phyloP scores from a whole-genome alignment of 2,113 vertebrate genomes.

The Pseudorectes ferrugineus region DNA sequence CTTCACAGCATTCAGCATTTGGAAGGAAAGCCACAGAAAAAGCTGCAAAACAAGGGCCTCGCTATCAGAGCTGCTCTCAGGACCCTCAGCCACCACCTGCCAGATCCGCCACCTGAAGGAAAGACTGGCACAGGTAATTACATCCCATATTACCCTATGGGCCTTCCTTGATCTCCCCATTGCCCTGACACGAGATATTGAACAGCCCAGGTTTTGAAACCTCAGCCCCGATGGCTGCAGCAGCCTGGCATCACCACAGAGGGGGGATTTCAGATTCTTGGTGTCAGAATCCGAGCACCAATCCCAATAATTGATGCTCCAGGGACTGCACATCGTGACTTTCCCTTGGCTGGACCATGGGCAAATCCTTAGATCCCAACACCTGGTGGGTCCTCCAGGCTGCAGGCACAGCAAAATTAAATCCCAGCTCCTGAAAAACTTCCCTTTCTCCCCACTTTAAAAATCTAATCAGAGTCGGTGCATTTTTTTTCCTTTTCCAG shows the following conservation, averaged over 20 bases:
- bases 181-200: accelerated
- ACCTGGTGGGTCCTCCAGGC: neutral
- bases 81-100: neutral
- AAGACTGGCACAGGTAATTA: slow-evolving; percentile 34
- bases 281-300: neutral
- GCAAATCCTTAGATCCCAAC: neutral
- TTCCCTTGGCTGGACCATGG: neutral
- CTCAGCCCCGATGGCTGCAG: neutral
- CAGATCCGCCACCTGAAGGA: neutral
- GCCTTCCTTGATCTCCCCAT: neutral
- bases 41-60: neutral
- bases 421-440: neutral
- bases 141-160: neutral
- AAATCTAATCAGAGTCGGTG: neutral
- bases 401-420: neutral
- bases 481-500: neutral
- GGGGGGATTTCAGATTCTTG: neutral
- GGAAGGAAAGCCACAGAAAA: slow-evolving; percentile 13
- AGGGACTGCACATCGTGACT: accelerated
- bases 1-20: neutral
- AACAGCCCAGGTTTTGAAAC: neutral
- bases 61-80: neutral
- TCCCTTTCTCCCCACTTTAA: neutral
- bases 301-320: neutral
- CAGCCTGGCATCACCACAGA: neutral